A percentile compares a stretch with the other conserved stretches of the same genome.
Conservation (phyloP, 2,888 invertebrate genomes). For the Bombylius discolor region DNA sequence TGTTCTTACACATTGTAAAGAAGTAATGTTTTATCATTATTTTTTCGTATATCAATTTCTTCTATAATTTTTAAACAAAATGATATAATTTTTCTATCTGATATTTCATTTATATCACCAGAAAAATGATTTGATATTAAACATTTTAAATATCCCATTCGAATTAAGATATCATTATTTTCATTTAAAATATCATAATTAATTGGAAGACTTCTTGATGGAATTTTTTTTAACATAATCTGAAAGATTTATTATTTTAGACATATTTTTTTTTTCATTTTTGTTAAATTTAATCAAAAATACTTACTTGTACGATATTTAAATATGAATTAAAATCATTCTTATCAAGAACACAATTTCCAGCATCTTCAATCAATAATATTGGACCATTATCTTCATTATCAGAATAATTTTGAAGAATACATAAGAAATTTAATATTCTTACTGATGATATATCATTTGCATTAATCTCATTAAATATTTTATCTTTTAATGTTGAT, state of each 20-base stretch:
- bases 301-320: slow-evolving; percentile 24
- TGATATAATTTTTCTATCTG: slow-evolving; percentile 26
- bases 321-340: slow-evolving; percentile 22
- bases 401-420: slow-evolving; percentile 21
- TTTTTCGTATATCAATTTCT: slow-evolving; percentile 25
- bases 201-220: slow-evolving; percentile 15
- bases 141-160: slow-evolving; percentile 16
- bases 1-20: slow-evolving; percentile 39
- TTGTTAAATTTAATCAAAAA: background rate
- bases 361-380: slow-evolving; percentile 26
- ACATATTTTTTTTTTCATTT: background rate
- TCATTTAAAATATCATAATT: slow-evolving; percentile 1
- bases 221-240: slow-evolving; percentile 25
- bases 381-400: slow-evolving; percentile 25
- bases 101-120: slow-evolving; percentile 22
- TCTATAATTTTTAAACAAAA: slow-evolving; percentile 27
- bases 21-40: slow-evolving; percentile 29
- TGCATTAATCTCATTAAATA: slow-evolving; percentile 19
- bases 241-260: slow-evolving; percentile 7
- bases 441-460: slow-evolving; percentile 15
- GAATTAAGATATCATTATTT: background rate
- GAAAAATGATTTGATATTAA: slow-evolving; percentile 28
- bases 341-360: slow-evolving; percentile 20
- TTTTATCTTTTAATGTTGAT: slow-evolving; percentile 21
- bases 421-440: background rate